Percentiles rank a stretch among this genome's conserved stretches.
These are phyloP conservation scores for Coenobita brevimanus DNA, from an alignment of 1,140 invertebrate species.

Conservation along the genomic window DNA sequence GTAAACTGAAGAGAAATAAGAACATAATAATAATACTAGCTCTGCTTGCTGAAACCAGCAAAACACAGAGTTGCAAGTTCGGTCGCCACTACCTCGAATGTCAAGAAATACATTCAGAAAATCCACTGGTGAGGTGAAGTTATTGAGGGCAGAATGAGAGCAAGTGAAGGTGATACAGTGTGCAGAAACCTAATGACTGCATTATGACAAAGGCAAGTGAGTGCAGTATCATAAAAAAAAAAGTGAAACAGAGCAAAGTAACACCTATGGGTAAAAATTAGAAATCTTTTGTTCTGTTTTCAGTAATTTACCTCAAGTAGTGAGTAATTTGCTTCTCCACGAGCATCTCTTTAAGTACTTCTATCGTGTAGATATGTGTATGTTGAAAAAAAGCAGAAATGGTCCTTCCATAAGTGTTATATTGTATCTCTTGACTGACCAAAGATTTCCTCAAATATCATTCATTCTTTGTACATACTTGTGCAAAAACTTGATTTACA, in stretches of 20 bases:
- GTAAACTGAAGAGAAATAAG: slow-evolving; percentile 21
- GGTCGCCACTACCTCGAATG: slow-evolving; percentile 60
- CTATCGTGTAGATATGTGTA: slow-evolving; percentile 67
- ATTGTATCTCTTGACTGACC: slow-evolving; percentile 61
- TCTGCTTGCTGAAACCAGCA: slow-evolving; percentile 36
- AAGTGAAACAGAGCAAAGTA: not conserved
- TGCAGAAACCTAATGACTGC: too few relatives aligned
- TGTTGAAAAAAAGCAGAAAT: slow-evolving; percentile 41
- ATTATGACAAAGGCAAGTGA: too few relatives aligned
- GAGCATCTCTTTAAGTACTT: slow-evolving; percentile 61
- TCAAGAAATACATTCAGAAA: slow-evolving; percentile 59
- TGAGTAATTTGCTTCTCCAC: slow-evolving; percentile 62
- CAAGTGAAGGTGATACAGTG: slow-evolving; percentile 13
- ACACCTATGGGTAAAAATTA: slow-evolving; percentile 34
- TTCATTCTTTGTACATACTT: slow-evolving; percentile 63
- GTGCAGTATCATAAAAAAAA: not conserved
- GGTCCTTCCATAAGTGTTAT: slow-evolving; percentile 66
- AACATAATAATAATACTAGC: too few relatives aligned
- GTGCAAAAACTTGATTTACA: slow-evolving; percentile 54
- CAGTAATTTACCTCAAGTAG: slow-evolving; percentile 52
- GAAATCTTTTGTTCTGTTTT: slow-evolving; percentile 46
- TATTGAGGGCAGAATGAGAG: slow-evolving; percentile 37
- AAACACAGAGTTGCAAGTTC: slow-evolving; percentile 27
- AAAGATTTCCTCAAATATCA: slow-evolving; percentile 64
- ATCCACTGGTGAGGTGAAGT: slow-evolving; percentile 45